Evolutionary conservation across 2,888 invertebrate genomes (phyloP), one percentile per base, ranked within the genome.

Genomic region (Drosophila longiperda): DNA sequence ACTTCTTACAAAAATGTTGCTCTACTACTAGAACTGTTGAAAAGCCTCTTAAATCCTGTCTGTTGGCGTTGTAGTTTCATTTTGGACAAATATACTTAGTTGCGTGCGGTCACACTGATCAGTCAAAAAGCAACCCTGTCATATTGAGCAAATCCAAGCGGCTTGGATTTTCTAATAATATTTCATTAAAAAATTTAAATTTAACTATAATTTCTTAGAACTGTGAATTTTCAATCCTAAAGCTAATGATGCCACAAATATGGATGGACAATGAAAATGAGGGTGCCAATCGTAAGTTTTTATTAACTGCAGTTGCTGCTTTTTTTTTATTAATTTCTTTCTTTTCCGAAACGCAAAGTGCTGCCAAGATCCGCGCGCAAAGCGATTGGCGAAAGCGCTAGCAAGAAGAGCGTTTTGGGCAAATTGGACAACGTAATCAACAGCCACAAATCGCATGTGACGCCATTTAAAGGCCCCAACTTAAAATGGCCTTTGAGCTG

Each of bases 261-360:
- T 79, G 73, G 78, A 49, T 81, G 54, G 78, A 73, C 29, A 53
- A 33, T 1, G 81, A 79, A 53, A 79, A 79, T 40, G 50, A 49
- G 6, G 73, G 66, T 15, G 59, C 54, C 0, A 54, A 64, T 12
- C 33, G 78, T 79, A 67, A 78, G 78, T 59, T 7, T 20, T 36
- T n/a, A 4, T 32, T 7, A 6, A 23, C 26, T 36, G 17, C 12
- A 1, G 17, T 12, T 4, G 3, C 12, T 17, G 8, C 11, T 26
- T 26, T 26, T 33, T 42, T 33, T 7, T 1, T 0, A 2, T 11
- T n/a, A 38, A 26, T 34, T 17, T 52, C 1, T 33, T 4, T 23
- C 3, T 15, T 26, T 49, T 61, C 45, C 58, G 36, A 32, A 8
- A 15, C 57, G 48, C 50, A 8, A 3, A 79, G 78, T 73, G 40